Evolutionary conservation across 2,113 vertebrate genomes (phyloP).

Genomic region (Romanogobio albipinnatus): DNA sequence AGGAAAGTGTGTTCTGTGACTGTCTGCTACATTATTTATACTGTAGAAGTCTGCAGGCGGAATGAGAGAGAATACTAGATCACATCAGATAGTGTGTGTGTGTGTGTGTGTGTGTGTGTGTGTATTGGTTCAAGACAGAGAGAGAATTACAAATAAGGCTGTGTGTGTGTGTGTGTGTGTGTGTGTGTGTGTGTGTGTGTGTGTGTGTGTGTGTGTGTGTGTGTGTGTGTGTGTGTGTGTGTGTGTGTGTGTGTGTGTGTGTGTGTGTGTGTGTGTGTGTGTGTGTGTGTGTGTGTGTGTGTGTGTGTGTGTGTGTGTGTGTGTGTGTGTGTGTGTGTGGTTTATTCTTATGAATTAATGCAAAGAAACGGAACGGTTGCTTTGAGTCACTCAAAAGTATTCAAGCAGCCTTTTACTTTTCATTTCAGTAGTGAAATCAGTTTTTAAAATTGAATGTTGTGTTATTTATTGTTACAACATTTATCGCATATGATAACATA

Average conservation of each 20-base stretch:
- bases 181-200: background rate
- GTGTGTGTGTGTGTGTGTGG: too few species aligned
- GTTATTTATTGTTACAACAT: background rate
- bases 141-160: slow-evolving; percentile 5
- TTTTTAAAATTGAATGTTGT: background rate
- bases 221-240: background rate
- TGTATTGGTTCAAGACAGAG: slow-evolving; percentile 12
- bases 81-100: slow-evolving; percentile 26
- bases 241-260: too few species aligned
- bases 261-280: too few species aligned
- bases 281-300: too few species aligned
- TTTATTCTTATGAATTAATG: background rate
- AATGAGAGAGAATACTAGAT: slow-evolving; percentile 53
- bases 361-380: background rate
- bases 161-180: background rate
- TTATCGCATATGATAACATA: background rate
- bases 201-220: background rate
- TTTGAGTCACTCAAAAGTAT: background rate
- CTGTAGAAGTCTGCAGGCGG: slow-evolving; percentile 39
- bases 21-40: slow-evolving; percentile 30
- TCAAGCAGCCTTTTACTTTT: background rate
- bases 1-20: slow-evolving; percentile 31
- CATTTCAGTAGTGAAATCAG: background rate
- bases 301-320: too few species aligned
- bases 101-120: background rate